A percentile compares a stretch with the other conserved stretches of the same genome.
Conservation (phyloP, 2,888 invertebrate species). For the Portevinia maculata region DNA sequence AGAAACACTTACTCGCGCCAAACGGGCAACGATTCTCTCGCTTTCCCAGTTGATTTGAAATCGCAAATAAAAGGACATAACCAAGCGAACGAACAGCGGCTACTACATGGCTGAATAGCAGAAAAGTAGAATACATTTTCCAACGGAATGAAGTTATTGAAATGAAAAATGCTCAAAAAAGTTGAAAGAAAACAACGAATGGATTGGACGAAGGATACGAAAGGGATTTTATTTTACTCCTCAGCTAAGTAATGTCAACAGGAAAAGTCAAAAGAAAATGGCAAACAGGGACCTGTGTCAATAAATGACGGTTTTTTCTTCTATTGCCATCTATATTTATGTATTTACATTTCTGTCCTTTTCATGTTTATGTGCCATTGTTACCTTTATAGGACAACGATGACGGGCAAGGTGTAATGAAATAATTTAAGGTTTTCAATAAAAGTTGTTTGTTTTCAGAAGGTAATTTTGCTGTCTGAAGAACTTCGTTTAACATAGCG, state of each 20-base stretch:
- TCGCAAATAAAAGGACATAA: conserved; percentile 45
- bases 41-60: conserved; percentile 47
- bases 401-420: conserved; percentile 34
- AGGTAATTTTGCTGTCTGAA: conserved; percentile 32
- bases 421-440: conserved; percentile 53
- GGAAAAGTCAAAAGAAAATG: conserved; percentile 31
- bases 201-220: conserved; percentile 6
- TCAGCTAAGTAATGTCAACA: conserved; percentile 33
- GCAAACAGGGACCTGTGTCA: conserved; percentile 35
- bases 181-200: conserved; percentile 23
- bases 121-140: conserved; percentile 58
- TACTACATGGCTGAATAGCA: conserved; percentile 28
- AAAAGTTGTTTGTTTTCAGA: conserved; percentile 27
- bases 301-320: conserved; percentile 29
- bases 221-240: conserved; percentile 49
- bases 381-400: conserved; percentile 25
- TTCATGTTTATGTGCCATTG: conserved; percentile 46
- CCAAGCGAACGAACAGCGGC: conserved; percentile 36
- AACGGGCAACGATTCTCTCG: conserved; percentile 41
- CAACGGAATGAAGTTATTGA: conserved; percentile 56
- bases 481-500: conserved; percentile 41
- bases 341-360: conserved; percentile 50
- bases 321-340: neutral
- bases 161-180: conserved; percentile 22
- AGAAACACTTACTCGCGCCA: conserved; percentile 45